A percentile compares a stretch with the other conserved stretches of the same genome.
Evolutionary conservation across 1,140 invertebrate species (phyloP).

Genomic region (Octopus bimaculoides): DNA sequence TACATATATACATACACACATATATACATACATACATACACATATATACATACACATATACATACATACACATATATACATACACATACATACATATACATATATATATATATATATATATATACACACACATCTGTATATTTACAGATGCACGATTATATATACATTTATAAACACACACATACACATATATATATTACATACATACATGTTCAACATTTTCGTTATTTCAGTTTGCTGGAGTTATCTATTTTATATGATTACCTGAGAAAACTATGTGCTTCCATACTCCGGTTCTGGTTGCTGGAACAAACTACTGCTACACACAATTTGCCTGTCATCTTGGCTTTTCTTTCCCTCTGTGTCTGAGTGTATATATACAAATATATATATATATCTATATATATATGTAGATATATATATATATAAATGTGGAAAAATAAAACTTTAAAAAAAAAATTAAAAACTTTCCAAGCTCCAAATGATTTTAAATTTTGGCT

Average conservation of each 20-base stretch:
- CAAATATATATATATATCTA: too few species aligned
- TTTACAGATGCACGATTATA: too few species aligned
- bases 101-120: neutral
- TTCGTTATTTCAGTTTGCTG: neutral
- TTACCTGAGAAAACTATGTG: constrained; percentile 88
- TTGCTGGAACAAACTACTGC: constrained; percentile 98
- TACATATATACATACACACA: neutral
- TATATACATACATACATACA: neutral
- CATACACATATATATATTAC: too few species aligned
- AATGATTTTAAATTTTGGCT: too few species aligned
- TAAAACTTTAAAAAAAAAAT: too few species aligned
- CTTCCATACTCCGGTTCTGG: constrained; percentile 99
- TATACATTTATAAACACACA: too few species aligned
- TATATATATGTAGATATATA: too few species aligned
- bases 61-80: neutral
- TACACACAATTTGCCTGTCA: neutral
- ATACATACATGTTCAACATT: neutral
- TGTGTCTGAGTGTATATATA: too few species aligned
- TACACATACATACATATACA: neutral
- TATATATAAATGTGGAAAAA: too few species aligned
- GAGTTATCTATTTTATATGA: neutral
- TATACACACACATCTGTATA: neutral
- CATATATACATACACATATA: neutral
- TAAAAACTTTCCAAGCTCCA: too few species aligned
- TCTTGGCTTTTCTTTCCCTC: neutral